Evolutionary conservation across 2,113 vertebrate genomes (phyloP).

Genomic region (Brachyhypopomus gauderio): DNA sequence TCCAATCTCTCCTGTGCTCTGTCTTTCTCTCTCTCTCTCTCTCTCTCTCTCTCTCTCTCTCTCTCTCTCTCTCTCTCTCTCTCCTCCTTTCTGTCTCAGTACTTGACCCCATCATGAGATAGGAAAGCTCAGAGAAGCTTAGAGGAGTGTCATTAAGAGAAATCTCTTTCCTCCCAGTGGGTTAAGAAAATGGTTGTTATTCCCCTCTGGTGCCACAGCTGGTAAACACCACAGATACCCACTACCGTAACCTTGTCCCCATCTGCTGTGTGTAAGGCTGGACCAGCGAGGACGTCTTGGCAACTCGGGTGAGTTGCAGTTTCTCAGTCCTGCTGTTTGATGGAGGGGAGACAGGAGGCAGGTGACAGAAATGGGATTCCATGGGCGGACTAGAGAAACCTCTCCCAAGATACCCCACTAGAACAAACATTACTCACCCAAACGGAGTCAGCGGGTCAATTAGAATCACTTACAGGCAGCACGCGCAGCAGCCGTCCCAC

Average conservation of each 20-base stretch:
- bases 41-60: not conserved
- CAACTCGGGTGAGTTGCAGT: conserved; percentile 66
- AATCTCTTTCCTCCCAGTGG: not conserved
- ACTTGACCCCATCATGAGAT: not conserved
- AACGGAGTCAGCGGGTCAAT: conserved; percentile 5
- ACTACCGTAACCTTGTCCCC: conserved; percentile 33
- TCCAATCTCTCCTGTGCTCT: not conserved
- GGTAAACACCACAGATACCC: conserved; percentile 47
- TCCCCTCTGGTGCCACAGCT: conserved; percentile 37
- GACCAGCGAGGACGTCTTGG: conserved; percentile 40
- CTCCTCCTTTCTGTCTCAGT: not conserved
- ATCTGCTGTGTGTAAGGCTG: conserved; percentile 10
- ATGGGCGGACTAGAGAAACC: conserved; percentile 40
- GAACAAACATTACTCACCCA: conserved; percentile 33
- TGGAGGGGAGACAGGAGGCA: conserved; percentile 6
- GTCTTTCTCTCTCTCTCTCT: not conserved
- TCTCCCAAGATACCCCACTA: conserved; percentile 36
- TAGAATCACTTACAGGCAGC: not conserved
- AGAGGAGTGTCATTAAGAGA: not conserved
- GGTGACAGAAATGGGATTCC: not conserved
- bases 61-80: not conserved
- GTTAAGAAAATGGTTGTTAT: not conserved
- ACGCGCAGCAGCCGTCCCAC: not conserved
- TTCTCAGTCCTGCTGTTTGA: conserved; percentile 58
- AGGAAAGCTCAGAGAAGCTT: conserved; percentile 4